Evolutionary conservation across 1,140 invertebrate genomes (phyloP).

Genomic region (Hycleus cichorii): DNA sequence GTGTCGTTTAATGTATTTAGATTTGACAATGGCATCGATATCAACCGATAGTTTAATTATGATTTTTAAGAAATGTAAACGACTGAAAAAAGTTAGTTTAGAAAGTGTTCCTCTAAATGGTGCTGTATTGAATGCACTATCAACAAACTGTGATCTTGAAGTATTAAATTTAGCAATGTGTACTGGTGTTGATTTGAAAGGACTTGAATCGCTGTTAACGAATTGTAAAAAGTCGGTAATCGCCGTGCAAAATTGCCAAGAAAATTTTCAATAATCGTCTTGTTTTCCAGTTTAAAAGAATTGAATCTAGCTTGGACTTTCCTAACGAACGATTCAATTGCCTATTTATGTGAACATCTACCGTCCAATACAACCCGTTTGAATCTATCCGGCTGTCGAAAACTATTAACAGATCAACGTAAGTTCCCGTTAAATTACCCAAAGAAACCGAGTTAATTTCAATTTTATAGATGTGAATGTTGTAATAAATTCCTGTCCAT

Average conservation of each 20-base stretch:
- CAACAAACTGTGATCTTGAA: conserved; percentile 57
- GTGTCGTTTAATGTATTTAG: conserved; percentile 67
- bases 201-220: conserved; percentile 53
- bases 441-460: conserved; percentile 1
- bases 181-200: conserved; percentile 52
- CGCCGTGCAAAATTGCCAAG: too few species aligned
- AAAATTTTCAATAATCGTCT: background rate
- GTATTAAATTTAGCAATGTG: conserved; percentile 70
- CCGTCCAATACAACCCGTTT: conserved; percentile 59
- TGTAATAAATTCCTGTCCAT: conserved; percentile 58
- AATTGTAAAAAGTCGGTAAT: conserved; percentile 55
- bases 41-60: conserved; percentile 50
- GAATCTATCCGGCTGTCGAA: conserved; percentile 73
- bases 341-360: conserved; percentile 54
- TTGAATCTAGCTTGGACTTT: conserved; percentile 79
- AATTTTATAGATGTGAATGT: conserved; percentile 56
- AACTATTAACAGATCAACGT: conserved; percentile 68
- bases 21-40: conserved; percentile 72
- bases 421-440: conserved; percentile 35
- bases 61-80: conserved; percentile 59
- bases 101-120: conserved; percentile 65
- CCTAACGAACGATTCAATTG: conserved; percentile 52
- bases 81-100: conserved; percentile 73
- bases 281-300: conserved; percentile 54
- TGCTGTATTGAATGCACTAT: conserved; percentile 55